phyloP scores from a whole-genome alignment of 2,797 vertebrate species.

The Hemibagrus guttatus region DNA sequence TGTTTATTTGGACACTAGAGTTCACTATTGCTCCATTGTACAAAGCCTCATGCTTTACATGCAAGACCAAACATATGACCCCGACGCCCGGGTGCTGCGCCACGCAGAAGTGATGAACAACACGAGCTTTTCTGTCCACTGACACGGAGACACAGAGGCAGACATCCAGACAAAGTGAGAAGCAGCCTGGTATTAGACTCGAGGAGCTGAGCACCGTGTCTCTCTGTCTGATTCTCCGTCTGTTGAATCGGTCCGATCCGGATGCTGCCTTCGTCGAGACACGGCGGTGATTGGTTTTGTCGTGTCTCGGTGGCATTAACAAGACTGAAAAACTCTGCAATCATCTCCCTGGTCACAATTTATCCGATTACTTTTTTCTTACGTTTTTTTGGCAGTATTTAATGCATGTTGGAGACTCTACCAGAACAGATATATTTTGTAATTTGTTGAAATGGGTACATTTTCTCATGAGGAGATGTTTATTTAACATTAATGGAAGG shows the following conservation, averaged over 20 bases:
- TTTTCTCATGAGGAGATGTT: not conserved
- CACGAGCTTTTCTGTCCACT: slow-evolving; percentile 1
- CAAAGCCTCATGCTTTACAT: slow-evolving; percentile 35
- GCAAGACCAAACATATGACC: slow-evolving; percentile 23
- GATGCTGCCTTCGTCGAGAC: not conserved
- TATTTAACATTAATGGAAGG: too few species aligned
- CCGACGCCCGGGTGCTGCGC: slow-evolving; percentile 37
- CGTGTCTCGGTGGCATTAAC: not conserved
- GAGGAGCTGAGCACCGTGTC: not conserved
- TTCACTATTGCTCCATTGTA: slow-evolving; percentile 87
- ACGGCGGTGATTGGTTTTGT: not conserved
- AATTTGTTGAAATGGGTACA: too few species aligned
- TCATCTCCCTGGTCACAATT: not conserved
- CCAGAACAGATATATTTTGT: too few species aligned
- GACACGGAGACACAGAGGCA: not conserved
- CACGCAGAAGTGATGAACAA: not conserved
- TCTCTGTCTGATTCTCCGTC: not conserved
- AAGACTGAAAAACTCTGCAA: not conserved
- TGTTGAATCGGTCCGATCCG: too few species aligned
- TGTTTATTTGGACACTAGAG: slow-evolving; percentile 79
- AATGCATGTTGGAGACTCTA: not conserved
- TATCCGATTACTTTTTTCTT: too few species aligned
- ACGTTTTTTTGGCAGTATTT: too few species aligned
- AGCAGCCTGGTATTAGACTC: not conserved
- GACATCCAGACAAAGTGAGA: not conserved